Conservation (phyloP, 2,888 invertebrate genomes). For the Drosophila ezoana region DNA sequence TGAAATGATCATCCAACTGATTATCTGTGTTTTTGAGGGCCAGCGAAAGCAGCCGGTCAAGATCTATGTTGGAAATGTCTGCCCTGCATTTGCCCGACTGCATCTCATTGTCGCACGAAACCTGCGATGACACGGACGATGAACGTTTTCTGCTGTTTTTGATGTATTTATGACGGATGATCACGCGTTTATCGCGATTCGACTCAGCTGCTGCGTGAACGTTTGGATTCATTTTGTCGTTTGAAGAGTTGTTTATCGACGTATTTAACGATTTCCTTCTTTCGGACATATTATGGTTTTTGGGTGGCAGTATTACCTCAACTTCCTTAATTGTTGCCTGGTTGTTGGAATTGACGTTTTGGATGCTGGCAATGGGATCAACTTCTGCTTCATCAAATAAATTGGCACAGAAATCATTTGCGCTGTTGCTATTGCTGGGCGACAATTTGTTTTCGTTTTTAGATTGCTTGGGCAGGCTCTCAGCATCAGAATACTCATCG, state of each 20-base stretch:
- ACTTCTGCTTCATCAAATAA: conserved; percentile 64
- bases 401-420: conserved; percentile 70
- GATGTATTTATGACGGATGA: conserved; percentile 28
- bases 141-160: conserved; percentile 72
- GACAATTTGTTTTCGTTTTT: conserved; percentile 72
- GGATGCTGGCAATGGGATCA: conserved; percentile 69
- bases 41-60: conserved; percentile 81
- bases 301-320: conserved; percentile 61
- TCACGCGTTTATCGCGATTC: conserved; percentile 32
- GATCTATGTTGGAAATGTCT: conserved; percentile 81
- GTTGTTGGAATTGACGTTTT: conserved; percentile 58
- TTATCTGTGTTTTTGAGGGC: conserved; percentile 82
- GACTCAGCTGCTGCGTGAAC: conserved; percentile 28
- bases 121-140: conserved; percentile 74
- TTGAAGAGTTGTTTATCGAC: conserved; percentile 25
- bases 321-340: conserved; percentile 60
- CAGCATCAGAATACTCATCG: conserved; percentile 71
- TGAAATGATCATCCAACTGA: conserved; percentile 80
- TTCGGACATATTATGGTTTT: conserved; percentile 43
- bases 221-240: conserved; percentile 35
- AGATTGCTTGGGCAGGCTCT: conserved; percentile 65
- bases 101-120: conserved; percentile 73
- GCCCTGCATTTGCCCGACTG: conserved; percentile 77
- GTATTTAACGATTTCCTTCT: conserved; percentile 59
- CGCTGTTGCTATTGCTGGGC: conserved; percentile 61